Evolutionary conservation across 1,140 invertebrate genomes (phyloP).

Genomic region (Drosophila novamexicana): DNA sequence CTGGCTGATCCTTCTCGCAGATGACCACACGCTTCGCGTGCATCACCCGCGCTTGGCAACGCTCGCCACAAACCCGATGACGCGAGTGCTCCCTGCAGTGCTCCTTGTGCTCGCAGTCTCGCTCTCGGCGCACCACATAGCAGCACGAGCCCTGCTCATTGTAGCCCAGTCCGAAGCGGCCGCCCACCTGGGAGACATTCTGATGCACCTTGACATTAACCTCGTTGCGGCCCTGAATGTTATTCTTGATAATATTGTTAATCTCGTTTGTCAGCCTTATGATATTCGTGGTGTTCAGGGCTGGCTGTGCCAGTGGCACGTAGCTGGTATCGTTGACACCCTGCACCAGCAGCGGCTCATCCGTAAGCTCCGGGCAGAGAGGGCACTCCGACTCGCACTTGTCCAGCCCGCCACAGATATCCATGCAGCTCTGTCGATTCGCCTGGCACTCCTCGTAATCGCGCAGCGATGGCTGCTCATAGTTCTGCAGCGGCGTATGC

Average conservation of each 20-base stretch:
- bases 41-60: slow-evolving; percentile 69
- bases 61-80: slow-evolving; percentile 60
- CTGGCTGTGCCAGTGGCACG: slow-evolving; percentile 22
- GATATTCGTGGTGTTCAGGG: slow-evolving; percentile 72
- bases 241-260: slow-evolving; percentile 66
- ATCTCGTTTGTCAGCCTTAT: slow-evolving; percentile 75
- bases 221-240: slow-evolving; percentile 55
- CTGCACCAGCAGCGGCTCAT: slow-evolving; percentile 69
- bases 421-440: slow-evolving; percentile 56
- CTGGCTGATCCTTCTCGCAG: slow-evolving; percentile 44
- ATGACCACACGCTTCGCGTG: slow-evolving; percentile 55
- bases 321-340: slow-evolving; percentile 69
- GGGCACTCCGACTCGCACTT: slow-evolving; percentile 57
- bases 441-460: slow-evolving; percentile 67
- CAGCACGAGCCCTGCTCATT: slow-evolving; percentile 71
- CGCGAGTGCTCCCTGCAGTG: slow-evolving; percentile 49
- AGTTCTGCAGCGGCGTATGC: slow-evolving; percentile 66
- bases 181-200: slow-evolving; percentile 69
- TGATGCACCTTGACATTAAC: slow-evolving; percentile 64
- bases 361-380: slow-evolving; percentile 61
- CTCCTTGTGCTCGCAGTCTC: slow-evolving; percentile 44
- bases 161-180: slow-evolving; percentile 72
- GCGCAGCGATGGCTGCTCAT: slow-evolving; percentile 65
- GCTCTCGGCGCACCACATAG: slow-evolving; percentile 48
- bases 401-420: slow-evolving; percentile 19